These are phyloP conservation scores for Acanthacorydalis orientalis DNA, from an alignment of 2,888 invertebrate genomes.

Conservation along the genomic window DNA sequence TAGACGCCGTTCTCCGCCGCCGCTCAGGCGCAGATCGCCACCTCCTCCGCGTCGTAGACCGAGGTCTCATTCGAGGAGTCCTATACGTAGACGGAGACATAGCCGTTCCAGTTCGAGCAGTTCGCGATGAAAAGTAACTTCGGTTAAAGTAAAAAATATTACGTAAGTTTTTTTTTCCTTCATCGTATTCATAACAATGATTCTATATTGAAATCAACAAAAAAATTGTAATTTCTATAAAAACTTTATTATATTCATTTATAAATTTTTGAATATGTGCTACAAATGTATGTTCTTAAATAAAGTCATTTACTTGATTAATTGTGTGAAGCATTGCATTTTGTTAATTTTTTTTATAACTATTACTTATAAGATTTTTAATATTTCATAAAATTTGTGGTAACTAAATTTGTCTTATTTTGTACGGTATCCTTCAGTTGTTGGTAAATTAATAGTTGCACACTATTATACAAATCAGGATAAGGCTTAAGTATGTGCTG, in stretches of 20 bases:
- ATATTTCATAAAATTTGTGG: too few species aligned
- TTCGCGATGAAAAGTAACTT: slow-evolving; percentile 36
- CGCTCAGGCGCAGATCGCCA: slow-evolving; percentile 27
- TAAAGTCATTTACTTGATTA: slow-evolving; percentile 3
- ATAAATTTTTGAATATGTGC: neutral
- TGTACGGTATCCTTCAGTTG: neutral
- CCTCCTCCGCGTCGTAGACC: slow-evolving; percentile 40
- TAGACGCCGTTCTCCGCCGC: slow-evolving; percentile 23
- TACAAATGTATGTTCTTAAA: slow-evolving; percentile 1
- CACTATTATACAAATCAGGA: slow-evolving; percentile 20
- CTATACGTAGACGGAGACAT: slow-evolving; percentile 45
- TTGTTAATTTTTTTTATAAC: too few species aligned
- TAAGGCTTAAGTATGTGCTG: slow-evolving; percentile 20
- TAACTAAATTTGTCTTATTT: too few species aligned
- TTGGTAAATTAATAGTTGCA: slow-evolving; percentile 17
- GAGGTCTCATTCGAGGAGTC: slow-evolving; percentile 35
- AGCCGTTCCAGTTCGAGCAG: slow-evolving; percentile 60
- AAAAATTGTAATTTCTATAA: too few species aligned
- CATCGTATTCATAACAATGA: too few species aligned
- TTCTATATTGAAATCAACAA: too few species aligned
- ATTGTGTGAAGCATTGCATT: neutral
- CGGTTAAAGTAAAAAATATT: too few species aligned
- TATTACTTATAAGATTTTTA: too few species aligned
- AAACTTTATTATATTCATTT: neutral
- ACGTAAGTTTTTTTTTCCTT: too few species aligned